Percentiles rank a stretch among this genome's conserved stretches.
Conservation (phyloP, 1,140 invertebrate genomes). For the Drosophila sp. region DNA sequence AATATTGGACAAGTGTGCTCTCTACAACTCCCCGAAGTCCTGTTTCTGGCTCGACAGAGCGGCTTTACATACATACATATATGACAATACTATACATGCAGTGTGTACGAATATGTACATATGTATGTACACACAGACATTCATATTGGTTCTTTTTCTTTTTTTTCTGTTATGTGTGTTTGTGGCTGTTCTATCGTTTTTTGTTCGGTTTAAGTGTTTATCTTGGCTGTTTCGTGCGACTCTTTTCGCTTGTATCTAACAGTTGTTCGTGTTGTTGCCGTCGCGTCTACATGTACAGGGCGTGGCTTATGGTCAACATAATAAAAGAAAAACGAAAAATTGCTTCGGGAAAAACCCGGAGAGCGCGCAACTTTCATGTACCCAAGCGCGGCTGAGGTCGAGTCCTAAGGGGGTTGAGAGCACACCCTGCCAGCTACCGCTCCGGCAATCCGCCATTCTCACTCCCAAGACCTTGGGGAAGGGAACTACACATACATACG, state of each 20-base stretch:
- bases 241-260: slow-evolving; percentile 73
- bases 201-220: slow-evolving; percentile 79
- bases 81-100: slow-evolving; percentile 17
- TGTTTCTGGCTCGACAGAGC: slow-evolving; percentile 30
- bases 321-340: slow-evolving; percentile 45
- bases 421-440: slow-evolving; percentile 9
- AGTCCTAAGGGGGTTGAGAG: slow-evolving; percentile 52
- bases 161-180: slow-evolving; percentile 13
- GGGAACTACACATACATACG: slow-evolving; percentile 25
- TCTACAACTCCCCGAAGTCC: not conserved
- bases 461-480: slow-evolving; percentile 20
- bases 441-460: slow-evolving; percentile 11
- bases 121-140: slow-evolving; percentile 46
- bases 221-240: slow-evolving; percentile 77
- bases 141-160: slow-evolving; percentile 44
- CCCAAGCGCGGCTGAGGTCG: slow-evolving; percentile 23
- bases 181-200: slow-evolving; percentile 77
- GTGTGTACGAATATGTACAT: slow-evolving; percentile 39
- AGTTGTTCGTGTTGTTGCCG: slow-evolving; percentile 74
- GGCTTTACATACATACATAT: slow-evolving; percentile 29
- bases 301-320: slow-evolving; percentile 76
- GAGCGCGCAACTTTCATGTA: slow-evolving; percentile 37
- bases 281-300: slow-evolving; percentile 74
- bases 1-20: slow-evolving; percentile 75
- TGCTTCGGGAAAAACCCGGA: slow-evolving; percentile 41